Evolutionary conservation across 2,113 vertebrate species (phyloP).

Genomic region (Canis aureus): DNA sequence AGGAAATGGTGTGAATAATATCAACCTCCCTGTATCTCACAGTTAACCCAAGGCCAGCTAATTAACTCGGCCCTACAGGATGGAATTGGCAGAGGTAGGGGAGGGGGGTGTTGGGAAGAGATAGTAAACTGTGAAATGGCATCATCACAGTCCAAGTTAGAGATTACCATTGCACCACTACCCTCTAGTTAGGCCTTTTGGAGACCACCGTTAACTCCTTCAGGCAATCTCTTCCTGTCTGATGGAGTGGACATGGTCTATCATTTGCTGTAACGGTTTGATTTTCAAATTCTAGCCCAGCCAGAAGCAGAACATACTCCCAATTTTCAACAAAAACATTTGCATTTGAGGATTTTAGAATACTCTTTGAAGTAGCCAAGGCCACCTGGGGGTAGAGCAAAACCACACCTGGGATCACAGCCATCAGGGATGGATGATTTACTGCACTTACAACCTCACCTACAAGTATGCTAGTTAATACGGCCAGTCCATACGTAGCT

Average conservation of each 20-base stretch:
- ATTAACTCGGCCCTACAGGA: constrained; percentile 31
- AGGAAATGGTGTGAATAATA: constrained; percentile 62
- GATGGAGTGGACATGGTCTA: background rate
- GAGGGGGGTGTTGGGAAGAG: background rate
- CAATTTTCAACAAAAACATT: background rate
- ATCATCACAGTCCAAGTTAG: background rate
- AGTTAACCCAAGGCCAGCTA: constrained; percentile 56
- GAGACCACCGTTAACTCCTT: background rate
- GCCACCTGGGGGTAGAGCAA: background rate
- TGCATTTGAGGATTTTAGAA: background rate
- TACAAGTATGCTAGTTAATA: background rate
- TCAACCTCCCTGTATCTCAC: constrained; percentile 7
- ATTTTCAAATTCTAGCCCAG: background rate
- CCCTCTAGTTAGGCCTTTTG: background rate
- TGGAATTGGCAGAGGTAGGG: background rate
- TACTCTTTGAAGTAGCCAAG: background rate
- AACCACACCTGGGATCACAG: background rate
- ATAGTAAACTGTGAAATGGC: constrained; percentile 28
- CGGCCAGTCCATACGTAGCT: no score
- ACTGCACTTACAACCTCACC: background rate
- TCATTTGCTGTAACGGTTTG: background rate
- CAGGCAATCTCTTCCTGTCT: background rate
- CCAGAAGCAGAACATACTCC: background rate
- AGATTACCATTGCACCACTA: background rate
- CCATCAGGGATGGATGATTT: background rate